Evolutionary conservation across 2,888 invertebrate genomes (phyloP).

Genomic region (Watsonalla binaria): DNA sequence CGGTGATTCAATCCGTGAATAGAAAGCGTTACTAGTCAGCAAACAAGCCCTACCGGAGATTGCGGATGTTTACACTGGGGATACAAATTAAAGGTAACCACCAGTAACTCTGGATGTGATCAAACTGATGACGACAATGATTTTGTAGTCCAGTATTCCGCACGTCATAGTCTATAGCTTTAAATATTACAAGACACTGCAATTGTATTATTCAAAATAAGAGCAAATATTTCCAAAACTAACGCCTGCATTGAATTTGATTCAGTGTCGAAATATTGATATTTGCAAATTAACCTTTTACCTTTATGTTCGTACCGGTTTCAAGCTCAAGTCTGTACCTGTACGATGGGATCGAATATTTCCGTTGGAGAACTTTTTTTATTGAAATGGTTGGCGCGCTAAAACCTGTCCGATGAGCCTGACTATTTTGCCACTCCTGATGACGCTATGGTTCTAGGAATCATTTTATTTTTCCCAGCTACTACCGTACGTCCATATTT

Average conservation of each 20-base stretch:
- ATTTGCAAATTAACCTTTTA: constrained; percentile 62
- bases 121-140: constrained; percentile 18
- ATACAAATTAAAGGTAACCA: constrained; percentile 48
- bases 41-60: constrained; percentile 44
- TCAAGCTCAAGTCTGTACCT: constrained; percentile 41
- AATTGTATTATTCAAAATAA: background rate
- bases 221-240: background rate
- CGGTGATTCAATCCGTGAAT: constrained; percentile 39
- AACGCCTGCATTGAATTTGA: constrained; percentile 13
- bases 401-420: constrained; percentile 58
- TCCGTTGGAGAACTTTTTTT: constrained; percentile 54
- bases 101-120: constrained; percentile 33
- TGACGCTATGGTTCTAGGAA: constrained; percentile 36
- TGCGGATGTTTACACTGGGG: constrained; percentile 55
- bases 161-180: too few relatives aligned
- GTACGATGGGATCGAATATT: constrained; percentile 51
- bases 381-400: constrained; percentile 43
- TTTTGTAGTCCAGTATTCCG: too few relatives aligned
- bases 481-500: too few relatives aligned
- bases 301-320: constrained; percentile 63
- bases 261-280: constrained; percentile 40
- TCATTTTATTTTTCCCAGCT: constrained; percentile 3
- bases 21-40: constrained; percentile 51
- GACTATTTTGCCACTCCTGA: constrained; percentile 35
- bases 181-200: constrained; percentile 3